phyloP scores from a whole-genome alignment of 1,140 invertebrate species.

The Zaprionus vittiger region DNA sequence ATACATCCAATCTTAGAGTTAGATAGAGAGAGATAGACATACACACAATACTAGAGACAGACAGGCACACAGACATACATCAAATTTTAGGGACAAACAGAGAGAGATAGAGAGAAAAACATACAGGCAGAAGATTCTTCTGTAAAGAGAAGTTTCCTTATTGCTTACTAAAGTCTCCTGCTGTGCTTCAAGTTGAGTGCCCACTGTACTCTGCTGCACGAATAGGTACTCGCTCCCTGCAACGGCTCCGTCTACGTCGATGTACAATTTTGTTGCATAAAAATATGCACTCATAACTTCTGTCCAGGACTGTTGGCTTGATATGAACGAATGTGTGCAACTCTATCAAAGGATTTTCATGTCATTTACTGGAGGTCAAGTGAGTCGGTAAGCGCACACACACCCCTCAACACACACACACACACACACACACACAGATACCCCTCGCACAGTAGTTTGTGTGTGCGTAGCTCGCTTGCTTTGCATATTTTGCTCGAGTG shows the following conservation, averaged over 20 bases:
- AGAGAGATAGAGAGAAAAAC: no score
- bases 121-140: neutral
- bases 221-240: neutral
- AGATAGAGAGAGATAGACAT: no score
- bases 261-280: conserved; percentile 56
- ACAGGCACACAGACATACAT: no score
- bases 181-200: neutral
- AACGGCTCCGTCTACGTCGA: neutral
- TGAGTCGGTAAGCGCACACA: conserved; percentile 23
- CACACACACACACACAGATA: neutral
- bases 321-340: conserved; percentile 65
- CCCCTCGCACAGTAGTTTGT: conserved; percentile 13
- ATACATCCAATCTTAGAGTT: no score
- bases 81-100: no score
- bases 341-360: conserved; percentile 72
- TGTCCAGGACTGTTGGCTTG: conserved; percentile 48
- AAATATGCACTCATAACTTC: conserved; percentile 69
- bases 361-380: conserved; percentile 70
- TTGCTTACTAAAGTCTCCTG: neutral
- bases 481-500: conserved; percentile 36
- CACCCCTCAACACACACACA: conserved; percentile 7
- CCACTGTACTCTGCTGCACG: neutral
- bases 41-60: no score
- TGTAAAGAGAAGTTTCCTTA: neutral
- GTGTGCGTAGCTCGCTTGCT: conserved; percentile 30